phyloP scores from a whole-genome alignment of 2,888 invertebrate genomes.

The Elysia crispata region DNA sequence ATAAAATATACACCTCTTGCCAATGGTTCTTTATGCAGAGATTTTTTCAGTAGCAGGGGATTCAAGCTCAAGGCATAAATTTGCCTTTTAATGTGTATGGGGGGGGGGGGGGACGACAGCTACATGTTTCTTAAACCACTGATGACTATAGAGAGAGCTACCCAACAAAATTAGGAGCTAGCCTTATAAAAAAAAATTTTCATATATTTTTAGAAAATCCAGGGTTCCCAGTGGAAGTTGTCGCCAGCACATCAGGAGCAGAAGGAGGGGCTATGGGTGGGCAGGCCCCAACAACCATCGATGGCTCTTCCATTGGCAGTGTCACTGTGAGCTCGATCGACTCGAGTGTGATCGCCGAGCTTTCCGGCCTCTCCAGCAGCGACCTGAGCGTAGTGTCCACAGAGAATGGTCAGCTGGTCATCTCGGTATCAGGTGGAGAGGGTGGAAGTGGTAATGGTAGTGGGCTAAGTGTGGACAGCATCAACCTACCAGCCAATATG shows the following conservation, averaged over 20 bases:
- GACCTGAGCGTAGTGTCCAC: conserved; percentile 45
- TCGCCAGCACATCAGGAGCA: conserved; percentile 35
- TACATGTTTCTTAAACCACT: too few species aligned
- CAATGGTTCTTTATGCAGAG: too few species aligned
- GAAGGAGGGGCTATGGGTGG: conserved; percentile 41
- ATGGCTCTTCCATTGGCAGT: conserved; percentile 58
- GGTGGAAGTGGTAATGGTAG: conserved; percentile 48
- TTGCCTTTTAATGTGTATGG: too few species aligned
- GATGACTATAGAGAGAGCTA: too few species aligned
- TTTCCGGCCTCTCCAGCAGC: conserved; percentile 48
- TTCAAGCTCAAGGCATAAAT: too few species aligned
- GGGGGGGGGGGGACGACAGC: too few species aligned
- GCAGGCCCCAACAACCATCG: conserved; percentile 52
- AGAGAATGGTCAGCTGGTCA: conserved; percentile 47
- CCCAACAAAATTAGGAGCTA: too few species aligned
- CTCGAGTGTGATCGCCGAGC: conserved; percentile 45
- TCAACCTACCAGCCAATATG: conserved; percentile 47
- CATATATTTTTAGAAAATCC: background rate
- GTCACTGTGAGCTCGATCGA: conserved; percentile 52
- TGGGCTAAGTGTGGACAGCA: conserved; percentile 48
- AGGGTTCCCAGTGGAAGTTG: too few species aligned
- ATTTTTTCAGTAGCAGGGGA: too few species aligned
- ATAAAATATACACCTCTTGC: too few species aligned
- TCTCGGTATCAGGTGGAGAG: conserved; percentile 48
- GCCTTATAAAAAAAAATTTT: conserved; percentile 11